phyloP scores from a whole-genome alignment of 2,888 invertebrate genomes.

The Apamea crenata region DNA sequence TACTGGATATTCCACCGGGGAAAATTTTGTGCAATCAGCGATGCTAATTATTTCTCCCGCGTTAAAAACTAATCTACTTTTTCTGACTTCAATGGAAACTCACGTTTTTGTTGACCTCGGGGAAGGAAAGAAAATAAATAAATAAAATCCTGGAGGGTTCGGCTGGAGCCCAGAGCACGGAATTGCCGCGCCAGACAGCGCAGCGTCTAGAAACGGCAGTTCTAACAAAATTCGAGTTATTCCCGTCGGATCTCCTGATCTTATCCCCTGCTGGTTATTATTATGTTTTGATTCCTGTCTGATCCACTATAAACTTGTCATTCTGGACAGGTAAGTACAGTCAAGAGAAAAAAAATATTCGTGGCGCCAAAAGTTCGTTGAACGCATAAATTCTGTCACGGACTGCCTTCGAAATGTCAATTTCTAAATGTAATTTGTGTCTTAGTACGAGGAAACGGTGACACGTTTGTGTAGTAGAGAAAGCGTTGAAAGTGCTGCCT shows the following conservation, averaged over 20 bases:
- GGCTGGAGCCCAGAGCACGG: neutral
- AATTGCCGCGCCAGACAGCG: neutral
- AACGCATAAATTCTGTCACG: neutral
- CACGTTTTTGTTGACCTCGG: constrained; percentile 11
- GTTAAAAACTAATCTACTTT: constrained; percentile 46
- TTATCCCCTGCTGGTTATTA: too few relatives aligned
- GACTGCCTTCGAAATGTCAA: neutral
- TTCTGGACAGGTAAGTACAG: too few relatives aligned
- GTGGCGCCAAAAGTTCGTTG: neutral
- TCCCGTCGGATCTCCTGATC: too few relatives aligned
- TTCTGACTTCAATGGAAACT: constrained; percentile 23
- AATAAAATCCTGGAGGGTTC: constrained; percentile 23
- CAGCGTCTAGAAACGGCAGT: neutral
- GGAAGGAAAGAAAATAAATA: constrained; percentile 36
- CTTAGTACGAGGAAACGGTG: too few relatives aligned
- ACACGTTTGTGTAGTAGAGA: neutral
- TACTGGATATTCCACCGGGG: constrained; percentile 4
- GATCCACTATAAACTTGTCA: too few relatives aligned
- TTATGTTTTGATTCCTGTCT: too few relatives aligned
- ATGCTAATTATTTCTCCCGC: constrained; percentile 37
- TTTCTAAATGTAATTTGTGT: neutral
- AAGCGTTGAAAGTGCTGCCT: neutral
- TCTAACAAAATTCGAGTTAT: neutral
- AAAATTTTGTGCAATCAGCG: constrained; percentile 42
- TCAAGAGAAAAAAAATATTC: too few relatives aligned